Evolutionary conservation across 2,113 vertebrate genomes (phyloP), one percentile per base, ranked within the genome.

Genomic region (Columba janthina): DNA sequence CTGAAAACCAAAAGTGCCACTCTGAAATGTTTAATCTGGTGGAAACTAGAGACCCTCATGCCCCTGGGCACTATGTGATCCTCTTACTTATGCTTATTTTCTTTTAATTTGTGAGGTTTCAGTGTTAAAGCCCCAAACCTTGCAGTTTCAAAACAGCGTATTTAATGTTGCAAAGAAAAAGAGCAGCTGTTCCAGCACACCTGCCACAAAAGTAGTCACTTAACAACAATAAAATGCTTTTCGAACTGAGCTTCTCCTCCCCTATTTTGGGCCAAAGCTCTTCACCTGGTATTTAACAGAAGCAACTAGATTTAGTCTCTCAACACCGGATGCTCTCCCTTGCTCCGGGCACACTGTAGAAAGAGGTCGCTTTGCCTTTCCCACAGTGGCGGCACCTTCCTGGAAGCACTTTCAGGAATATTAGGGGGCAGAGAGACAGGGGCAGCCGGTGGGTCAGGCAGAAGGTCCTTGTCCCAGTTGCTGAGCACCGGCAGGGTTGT

Each of bases 91-190:
- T 53, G 42, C 32, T 74, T 16, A 36, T 64, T 83, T 78, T 64
- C 78, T 78, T 83, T 46, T 67, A 6, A 46, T 73, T 67, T 40
- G 9, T 58, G 83, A 69, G 14, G 21, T 64, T 74, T 79, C 67
- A 10, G 1, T 46, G 32, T 51, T 51, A 62, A 77, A 87, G 31
- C 24, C 42, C 50, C 3, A 80, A 89, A 56, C 24, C 32, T 57
- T 11, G 12, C 21, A 1, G 17, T 78, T 83, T 88, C 77, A 24
- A 38, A 78, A 15, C 0, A 1, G 8, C 3, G 2, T 14, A 11
- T 87, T 61, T 66, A 77, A 53, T 20, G 24, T 32, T 46, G 78
- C 38, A 83, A 67, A 57, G 34, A 34, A 46, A 14, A 46, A 75
- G 34, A 69, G 29, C 15, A 34, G 28, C 83, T 34, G 21, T 61